phyloP scores from a whole-genome alignment of 2,888 invertebrate species.

The Automeris io region DNA sequence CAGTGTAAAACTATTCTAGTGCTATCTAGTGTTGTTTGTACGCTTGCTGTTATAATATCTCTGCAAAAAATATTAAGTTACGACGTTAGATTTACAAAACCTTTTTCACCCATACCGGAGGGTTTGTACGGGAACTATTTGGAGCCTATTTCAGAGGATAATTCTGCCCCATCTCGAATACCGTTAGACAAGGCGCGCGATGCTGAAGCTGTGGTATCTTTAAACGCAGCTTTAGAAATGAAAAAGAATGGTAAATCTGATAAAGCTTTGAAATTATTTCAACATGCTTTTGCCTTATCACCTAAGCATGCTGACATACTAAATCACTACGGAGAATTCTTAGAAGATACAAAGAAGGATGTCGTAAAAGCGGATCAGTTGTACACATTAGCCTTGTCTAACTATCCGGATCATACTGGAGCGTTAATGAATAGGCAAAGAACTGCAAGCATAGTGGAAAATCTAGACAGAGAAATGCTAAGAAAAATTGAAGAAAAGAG shows the following conservation, averaged over 20 bases:
- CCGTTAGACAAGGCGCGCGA: conserved; percentile 43
- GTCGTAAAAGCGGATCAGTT: conserved; percentile 93
- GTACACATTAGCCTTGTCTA: conserved; percentile 89
- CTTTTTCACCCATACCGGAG: conserved; percentile 62
- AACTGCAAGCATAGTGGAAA: conserved; percentile 92
- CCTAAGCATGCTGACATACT: conserved; percentile 95
- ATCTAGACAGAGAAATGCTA: conserved; percentile 88
- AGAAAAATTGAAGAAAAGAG: conserved; percentile 89
- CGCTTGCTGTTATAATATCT: conserved; percentile 58
- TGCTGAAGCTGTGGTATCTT: conserved; percentile 88
- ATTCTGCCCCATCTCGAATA: conserved; percentile 27
- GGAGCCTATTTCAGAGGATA: conserved; percentile 45
- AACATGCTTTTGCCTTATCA: conserved; percentile 93
- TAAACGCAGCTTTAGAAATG: conserved; percentile 92
- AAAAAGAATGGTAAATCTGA: conserved; percentile 87
- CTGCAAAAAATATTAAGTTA: conserved; percentile 56
- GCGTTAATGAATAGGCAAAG: conserved; percentile 89
- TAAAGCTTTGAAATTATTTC: conserved; percentile 90
- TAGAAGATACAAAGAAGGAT: conserved; percentile 91
- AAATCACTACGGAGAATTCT: conserved; percentile 93
- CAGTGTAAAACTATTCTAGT: conserved; percentile 62
- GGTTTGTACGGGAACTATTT: conserved; percentile 60
- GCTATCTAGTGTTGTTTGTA: conserved; percentile 63
- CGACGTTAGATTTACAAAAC: conserved; percentile 53
- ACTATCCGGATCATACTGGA: conserved; percentile 88